These are phyloP conservation scores for Cataglyphis albicans DNA, from an alignment of 2,888 invertebrate genomes.

Conservation along the genomic window DNA sequence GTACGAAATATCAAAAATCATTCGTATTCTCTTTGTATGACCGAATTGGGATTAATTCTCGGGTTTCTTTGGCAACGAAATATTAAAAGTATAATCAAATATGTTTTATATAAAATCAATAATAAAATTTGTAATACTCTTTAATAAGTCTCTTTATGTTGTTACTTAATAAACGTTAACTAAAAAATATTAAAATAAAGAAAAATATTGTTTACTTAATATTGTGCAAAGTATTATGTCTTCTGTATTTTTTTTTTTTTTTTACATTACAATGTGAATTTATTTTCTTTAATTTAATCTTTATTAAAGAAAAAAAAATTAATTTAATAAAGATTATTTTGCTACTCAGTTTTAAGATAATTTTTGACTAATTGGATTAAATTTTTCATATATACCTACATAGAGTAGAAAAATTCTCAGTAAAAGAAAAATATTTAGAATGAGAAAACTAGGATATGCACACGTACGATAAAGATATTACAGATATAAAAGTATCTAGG, in stretches of 20 bases:
- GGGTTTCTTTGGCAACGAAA: background rate
- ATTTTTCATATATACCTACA: background rate
- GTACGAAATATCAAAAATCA: slow-evolving; percentile 25
- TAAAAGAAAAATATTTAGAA: background rate
- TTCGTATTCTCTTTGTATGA: background rate
- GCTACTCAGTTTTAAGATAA: background rate
- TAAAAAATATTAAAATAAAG: background rate
- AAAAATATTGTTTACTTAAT: background rate
- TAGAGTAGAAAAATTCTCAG: background rate
- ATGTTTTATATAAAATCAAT: background rate
- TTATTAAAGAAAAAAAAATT: no score
- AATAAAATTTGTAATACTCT: background rate
- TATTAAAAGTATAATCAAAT: background rate
- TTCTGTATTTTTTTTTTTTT: background rate
- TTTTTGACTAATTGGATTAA: background rate
- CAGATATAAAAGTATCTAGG: slow-evolving; percentile 9
- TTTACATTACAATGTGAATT: background rate
- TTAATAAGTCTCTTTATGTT: background rate
- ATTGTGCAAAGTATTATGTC: background rate
- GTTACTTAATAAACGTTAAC: background rate
- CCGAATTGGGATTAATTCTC: background rate
- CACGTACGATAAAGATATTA: slow-evolving; percentile 7
- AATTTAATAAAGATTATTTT: background rate
- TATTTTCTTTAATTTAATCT: background rate
- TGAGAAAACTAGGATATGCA: background rate